These are phyloP conservation scores for Lasioglossum baleicum DNA, from an alignment of 1,140 invertebrate genomes.

Conservation along the genomic window DNA sequence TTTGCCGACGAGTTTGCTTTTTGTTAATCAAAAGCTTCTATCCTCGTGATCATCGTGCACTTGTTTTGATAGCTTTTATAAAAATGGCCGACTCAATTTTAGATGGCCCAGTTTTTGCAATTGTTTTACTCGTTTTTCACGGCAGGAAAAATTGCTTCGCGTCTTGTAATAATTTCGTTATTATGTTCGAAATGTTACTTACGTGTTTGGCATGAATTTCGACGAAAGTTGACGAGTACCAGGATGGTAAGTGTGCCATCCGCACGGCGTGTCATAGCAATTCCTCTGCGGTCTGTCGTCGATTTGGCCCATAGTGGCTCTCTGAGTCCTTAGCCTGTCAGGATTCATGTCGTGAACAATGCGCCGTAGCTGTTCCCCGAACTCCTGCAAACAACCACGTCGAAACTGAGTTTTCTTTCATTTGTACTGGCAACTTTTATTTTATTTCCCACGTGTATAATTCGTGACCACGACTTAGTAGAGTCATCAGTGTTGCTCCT, in stretches of 20 bases:
- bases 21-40: too few relatives aligned
- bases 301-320: conserved; percentile 53
- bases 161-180: not conserved
- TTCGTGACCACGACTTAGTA: too few relatives aligned
- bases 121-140: too few relatives aligned
- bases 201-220: conserved; percentile 28
- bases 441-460: too few relatives aligned
- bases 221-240: not conserved
- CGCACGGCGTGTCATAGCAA: conserved; percentile 58
- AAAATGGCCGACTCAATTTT: too few relatives aligned
- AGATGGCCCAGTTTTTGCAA: too few relatives aligned
- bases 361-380: conserved; percentile 55
- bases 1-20: too few relatives aligned
- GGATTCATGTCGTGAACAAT: conserved; percentile 46
- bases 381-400: conserved; percentile 55
- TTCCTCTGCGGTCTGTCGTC: conserved; percentile 51
- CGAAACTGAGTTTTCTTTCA: not conserved
- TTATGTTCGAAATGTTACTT: not conserved
- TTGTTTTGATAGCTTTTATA: too few relatives aligned
- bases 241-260: conserved; percentile 17
- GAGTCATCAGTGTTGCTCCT: too few relatives aligned
- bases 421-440: not conserved
- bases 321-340: conserved; percentile 56
- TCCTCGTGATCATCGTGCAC: too few relatives aligned
- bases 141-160: not conserved